Percentiles rank a stretch among this genome's conserved stretches.
Evolutionary conservation across 2,888 invertebrate genomes (phyloP).

Genomic region (Loripinus fragilis): DNA sequence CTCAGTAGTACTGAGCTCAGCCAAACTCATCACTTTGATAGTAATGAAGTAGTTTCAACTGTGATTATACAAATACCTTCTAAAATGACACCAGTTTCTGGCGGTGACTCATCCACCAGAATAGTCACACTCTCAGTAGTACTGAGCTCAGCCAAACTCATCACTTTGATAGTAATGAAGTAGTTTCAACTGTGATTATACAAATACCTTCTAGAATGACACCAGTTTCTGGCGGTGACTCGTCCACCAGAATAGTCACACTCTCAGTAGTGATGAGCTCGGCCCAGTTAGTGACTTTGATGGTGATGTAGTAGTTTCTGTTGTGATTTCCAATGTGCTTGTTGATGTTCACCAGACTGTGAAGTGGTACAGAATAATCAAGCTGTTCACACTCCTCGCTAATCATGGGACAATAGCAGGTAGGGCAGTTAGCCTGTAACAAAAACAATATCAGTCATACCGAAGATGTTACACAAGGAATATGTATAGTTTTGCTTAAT

Average conservation of each 20-base stretch:
- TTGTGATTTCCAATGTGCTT: conserved; percentile 9
- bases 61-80: too few species aligned
- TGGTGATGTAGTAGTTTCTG: not conserved
- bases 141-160: too few species aligned
- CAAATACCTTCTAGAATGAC: conserved; percentile 7
- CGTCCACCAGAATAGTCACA: not conserved
- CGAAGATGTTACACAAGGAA: too few species aligned
- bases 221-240: conserved; percentile 6
- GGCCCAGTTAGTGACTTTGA: not conserved
- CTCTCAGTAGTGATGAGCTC: not conserved
- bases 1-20: too few species aligned
- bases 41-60: too few species aligned
- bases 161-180: too few species aligned
- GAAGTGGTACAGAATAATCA: not conserved
- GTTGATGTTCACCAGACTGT: not conserved
- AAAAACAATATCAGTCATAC: too few species aligned
- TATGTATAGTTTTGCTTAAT: too few species aligned
- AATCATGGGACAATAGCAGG: not conserved
- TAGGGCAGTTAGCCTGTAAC: not conserved
- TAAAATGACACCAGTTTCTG: conserved; percentile 3
- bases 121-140: not conserved
- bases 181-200: not conserved
- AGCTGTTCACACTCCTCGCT: not conserved
- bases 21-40: too few species aligned
- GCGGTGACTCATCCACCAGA: conserved; percentile 1